phyloP scores from a whole-genome alignment of 2,113 vertebrate species.

The Xerus inauris region DNA sequence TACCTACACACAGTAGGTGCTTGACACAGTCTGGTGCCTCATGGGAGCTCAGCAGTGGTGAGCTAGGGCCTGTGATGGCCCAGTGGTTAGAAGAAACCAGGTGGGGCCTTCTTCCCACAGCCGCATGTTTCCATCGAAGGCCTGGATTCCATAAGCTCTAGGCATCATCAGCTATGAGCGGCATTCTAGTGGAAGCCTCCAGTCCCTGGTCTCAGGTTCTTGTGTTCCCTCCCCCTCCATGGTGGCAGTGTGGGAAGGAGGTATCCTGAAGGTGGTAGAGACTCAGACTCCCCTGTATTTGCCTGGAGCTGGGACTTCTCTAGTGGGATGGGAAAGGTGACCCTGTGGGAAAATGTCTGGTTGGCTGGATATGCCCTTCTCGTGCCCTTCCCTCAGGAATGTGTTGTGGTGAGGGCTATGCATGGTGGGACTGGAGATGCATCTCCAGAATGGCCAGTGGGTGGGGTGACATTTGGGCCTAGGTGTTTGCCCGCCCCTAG shows the following conservation, averaged over 20 bases:
- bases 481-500: background rate
- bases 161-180: background rate
- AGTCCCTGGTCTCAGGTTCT: background rate
- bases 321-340: background rate
- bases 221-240: no score
- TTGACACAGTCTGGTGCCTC: background rate
- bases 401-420: background rate
- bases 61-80: background rate
- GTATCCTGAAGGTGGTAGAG: background rate
- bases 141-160: background rate
- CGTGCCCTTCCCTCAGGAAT: background rate
- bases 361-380: background rate
- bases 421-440: background rate
- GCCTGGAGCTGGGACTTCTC: background rate
- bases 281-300: no score
- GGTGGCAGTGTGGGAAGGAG: background rate
- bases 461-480: background rate
- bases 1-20: background rate
- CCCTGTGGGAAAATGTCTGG: background rate
- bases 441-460: background rate
- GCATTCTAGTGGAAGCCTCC: background rate
- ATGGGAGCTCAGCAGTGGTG: background rate
- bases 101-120: background rate
- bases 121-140: background rate
- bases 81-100: background rate